phyloP scores from a whole-genome alignment of 2,797 vertebrate genomes.

The Crenuchus spilurus region DNA sequence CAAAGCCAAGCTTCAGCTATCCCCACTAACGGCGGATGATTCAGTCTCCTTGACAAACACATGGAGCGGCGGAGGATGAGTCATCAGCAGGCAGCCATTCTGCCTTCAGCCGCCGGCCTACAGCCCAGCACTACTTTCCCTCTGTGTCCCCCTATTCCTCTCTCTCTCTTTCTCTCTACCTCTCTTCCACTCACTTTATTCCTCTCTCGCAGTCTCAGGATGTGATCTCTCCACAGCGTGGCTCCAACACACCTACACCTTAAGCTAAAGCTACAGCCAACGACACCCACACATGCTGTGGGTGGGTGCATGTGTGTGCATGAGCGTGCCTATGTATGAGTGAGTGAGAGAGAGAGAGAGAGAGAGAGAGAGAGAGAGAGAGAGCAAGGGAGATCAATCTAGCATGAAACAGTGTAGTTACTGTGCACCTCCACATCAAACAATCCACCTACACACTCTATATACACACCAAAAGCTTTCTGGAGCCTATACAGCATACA shows the following conservation, averaged over 20 bases:
- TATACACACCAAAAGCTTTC: constrained; percentile 26
- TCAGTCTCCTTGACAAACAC: constrained; percentile 85
- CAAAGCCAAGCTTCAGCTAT: constrained; percentile 55
- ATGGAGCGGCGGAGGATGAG: constrained; percentile 77
- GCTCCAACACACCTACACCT: constrained; percentile 52
- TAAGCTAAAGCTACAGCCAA: constrained; percentile 66
- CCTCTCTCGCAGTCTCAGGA: constrained; percentile 33
- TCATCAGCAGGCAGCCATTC: constrained; percentile 79
- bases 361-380: constrained; percentile 55
- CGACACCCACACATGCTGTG: constrained; percentile 75
- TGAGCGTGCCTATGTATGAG: constrained; percentile 58
- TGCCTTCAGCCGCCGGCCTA: constrained; percentile 70
- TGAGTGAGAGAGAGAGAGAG: constrained; percentile 58
- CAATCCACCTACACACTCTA: constrained; percentile 48
- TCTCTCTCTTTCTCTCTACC: constrained; percentile 28
- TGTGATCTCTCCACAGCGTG: constrained; percentile 32
- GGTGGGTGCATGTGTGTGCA: constrained; percentile 52
- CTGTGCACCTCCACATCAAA: constrained; percentile 53
- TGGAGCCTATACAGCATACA: constrained; percentile 29
- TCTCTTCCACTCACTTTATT: neutral
- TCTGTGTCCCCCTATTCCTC: constrained; percentile 16
- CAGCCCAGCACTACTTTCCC: constrained; percentile 42
- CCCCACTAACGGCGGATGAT: constrained; percentile 67
- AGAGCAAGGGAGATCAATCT: constrained; percentile 62
- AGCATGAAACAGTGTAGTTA: constrained; percentile 50